Evolutionary conservation across 2,888 invertebrate genomes (phyloP).

Genomic region (Drosophila putrida): DNA sequence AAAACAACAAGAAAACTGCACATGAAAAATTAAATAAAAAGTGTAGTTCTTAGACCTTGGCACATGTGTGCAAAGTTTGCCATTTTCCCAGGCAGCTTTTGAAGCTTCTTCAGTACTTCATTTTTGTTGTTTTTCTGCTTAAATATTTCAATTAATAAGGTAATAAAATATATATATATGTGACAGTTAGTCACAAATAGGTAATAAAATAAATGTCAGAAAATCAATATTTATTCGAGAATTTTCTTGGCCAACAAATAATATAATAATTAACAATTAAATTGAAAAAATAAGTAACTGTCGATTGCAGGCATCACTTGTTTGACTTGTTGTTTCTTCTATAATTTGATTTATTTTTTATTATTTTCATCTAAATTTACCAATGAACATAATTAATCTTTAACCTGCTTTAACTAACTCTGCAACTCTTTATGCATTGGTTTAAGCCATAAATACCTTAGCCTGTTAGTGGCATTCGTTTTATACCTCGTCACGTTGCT

Average conservation of each 20-base stretch:
- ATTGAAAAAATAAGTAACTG: not conserved
- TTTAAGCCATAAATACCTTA: constrained; percentile 7
- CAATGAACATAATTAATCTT: not conserved
- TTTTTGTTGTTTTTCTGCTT: not conserved
- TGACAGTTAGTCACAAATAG: not conserved
- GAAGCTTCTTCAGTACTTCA: not conserved
- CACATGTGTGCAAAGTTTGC: constrained; percentile 43
- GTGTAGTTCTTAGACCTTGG: constrained; percentile 27
- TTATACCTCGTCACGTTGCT: constrained; percentile 27
- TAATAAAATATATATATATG: not conserved
- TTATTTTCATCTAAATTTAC: not conserved
- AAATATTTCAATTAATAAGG: not conserved
- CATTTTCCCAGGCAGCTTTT: constrained; percentile 53
- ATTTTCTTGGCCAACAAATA: not conserved
- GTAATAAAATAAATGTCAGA: not conserved
- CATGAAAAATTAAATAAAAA: constrained; percentile 46
- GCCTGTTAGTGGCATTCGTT: constrained; percentile 7
- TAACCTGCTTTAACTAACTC: not conserved
- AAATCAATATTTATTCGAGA: not conserved
- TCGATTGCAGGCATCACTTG: not conserved
- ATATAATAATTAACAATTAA: not conserved
- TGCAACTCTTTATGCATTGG: constrained; percentile 6
- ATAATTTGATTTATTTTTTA: not conserved
- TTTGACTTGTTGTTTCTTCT: not conserved
- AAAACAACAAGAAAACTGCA: constrained; percentile 1